A percentile compares a stretch with the other conserved stretches of the same genome.
Conservation (phyloP, 2,888 invertebrate species). For the Hirtodrosophila histrioides region DNA sequence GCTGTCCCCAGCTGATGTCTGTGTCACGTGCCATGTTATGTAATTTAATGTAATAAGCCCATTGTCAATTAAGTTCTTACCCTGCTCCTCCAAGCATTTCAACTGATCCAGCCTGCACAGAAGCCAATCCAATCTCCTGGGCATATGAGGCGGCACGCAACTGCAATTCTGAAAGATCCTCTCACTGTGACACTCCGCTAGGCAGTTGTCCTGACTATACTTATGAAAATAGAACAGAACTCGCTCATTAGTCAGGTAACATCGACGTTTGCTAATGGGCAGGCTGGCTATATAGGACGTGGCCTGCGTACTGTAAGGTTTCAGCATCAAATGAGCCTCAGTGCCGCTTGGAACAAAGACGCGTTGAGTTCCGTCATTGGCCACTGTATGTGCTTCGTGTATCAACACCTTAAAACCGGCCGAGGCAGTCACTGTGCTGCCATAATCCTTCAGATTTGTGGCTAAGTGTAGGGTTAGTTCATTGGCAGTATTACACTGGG, state of each 20-base stretch:
- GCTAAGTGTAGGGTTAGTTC: conserved; percentile 87
- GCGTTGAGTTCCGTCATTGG: conserved; percentile 86
- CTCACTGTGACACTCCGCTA: conserved; percentile 86
- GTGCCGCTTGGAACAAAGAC: conserved; percentile 85
- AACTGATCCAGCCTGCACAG: conserved; percentile 65
- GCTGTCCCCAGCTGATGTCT: conserved; percentile 45
- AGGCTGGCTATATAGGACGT: conserved; percentile 85
- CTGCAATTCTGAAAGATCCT: conserved; percentile 85
- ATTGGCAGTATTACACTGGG: conserved; percentile 87
- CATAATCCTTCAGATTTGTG: conserved; percentile 86
- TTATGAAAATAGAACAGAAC: conserved; percentile 76
- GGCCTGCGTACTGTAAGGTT: conserved; percentile 87
- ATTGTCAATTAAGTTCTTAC: conserved; percentile 35
- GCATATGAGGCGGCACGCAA: conserved; percentile 87
- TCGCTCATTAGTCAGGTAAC: conserved; percentile 86
- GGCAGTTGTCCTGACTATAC: conserved; percentile 88
- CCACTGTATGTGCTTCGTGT: conserved; percentile 87
- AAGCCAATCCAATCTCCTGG: conserved; percentile 73
- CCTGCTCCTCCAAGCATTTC: conserved; percentile 62
- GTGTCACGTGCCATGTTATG: background rate
- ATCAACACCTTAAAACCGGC: conserved; percentile 87
- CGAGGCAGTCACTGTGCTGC: conserved; percentile 85
- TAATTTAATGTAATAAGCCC: too few species aligned
- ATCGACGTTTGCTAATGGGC: conserved; percentile 85
- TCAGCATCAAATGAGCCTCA: conserved; percentile 86